Conservation (phyloP, 2,113 vertebrate genomes). For the Odocoileus virginianus region DNA sequence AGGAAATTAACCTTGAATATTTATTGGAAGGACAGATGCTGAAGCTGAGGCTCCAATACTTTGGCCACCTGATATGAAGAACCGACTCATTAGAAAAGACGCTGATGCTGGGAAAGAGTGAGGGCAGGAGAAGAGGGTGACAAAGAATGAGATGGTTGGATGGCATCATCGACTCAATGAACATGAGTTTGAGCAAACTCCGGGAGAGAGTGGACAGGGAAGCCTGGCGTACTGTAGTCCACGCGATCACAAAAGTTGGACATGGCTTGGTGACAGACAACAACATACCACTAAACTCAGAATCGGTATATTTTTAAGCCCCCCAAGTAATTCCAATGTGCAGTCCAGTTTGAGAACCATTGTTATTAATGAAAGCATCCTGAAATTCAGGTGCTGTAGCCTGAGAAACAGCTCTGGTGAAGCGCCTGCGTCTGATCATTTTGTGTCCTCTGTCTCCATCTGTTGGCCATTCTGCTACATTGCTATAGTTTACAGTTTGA, state of each 20-base stretch:
- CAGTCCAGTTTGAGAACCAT: neutral
- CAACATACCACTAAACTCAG: neutral
- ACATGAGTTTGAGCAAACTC: neutral
- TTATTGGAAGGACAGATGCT: neutral
- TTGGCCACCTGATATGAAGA: neutral
- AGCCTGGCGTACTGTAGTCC: neutral
- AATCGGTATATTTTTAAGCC: neutral
- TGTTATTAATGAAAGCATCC: neutral
- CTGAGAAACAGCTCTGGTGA: too few relatives aligned
- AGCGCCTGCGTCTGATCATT: neutral
- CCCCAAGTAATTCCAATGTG: neutral
- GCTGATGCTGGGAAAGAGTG: neutral
- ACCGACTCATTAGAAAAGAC: neutral
- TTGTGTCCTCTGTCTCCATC: conserved; percentile 64
- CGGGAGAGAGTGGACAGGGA: neutral
- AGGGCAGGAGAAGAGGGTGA: neutral
- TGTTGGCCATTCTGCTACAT: neutral
- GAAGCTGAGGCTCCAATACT: neutral
- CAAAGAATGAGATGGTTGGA: neutral
- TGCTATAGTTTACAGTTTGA: neutral
- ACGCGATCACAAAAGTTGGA: neutral
- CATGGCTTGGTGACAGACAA: neutral
- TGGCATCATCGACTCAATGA: neutral
- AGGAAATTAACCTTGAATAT: neutral
- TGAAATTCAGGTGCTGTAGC: accelerated